Evolutionary conservation across 2,888 invertebrate species (phyloP).

Genomic region (Sclerodermus sp.): DNA sequence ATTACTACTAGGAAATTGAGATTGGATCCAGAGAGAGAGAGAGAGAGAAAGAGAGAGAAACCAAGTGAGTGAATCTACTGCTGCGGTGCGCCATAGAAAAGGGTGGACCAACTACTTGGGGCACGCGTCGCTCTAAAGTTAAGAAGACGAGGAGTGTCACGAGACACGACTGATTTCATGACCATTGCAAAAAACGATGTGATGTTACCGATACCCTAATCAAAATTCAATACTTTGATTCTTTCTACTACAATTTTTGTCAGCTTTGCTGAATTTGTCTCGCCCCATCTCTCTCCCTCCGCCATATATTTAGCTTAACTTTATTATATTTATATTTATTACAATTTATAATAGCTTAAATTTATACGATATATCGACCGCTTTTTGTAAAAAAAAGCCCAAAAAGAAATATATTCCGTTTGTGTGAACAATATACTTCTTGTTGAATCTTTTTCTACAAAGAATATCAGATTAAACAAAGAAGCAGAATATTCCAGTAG

Average conservation of each 20-base stretch:
- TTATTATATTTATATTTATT: too few species aligned
- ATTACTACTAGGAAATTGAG: constrained; percentile 42
- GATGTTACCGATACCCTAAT: constrained; percentile 3
- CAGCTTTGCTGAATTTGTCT: too few species aligned
- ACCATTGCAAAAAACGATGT: constrained; percentile 10
- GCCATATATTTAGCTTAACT: too few species aligned
- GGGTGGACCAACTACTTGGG: constrained; percentile 8
- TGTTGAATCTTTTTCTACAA: constrained; percentile 11
- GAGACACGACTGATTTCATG: constrained; percentile 17
- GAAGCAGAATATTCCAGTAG: too few species aligned
- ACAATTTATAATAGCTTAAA: too few species aligned
- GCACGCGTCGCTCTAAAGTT: constrained; percentile 22
- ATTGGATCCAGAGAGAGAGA: constrained; percentile 36
- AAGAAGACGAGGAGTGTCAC: background rate
- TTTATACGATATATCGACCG: too few species aligned
- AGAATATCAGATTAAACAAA: background rate
- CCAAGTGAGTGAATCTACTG: constrained; percentile 20
- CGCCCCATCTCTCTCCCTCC: too few species aligned
- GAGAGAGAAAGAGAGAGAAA: constrained; percentile 18
- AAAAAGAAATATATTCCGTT: too few species aligned
- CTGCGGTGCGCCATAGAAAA: constrained; percentile 9
- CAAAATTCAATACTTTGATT: constrained; percentile 5
- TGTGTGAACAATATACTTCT: too few species aligned
- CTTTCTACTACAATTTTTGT: too few species aligned
- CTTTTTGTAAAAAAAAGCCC: too few species aligned